These are phyloP conservation scores for Danaus plexippus DNA, from an alignment of 1,140 invertebrate species.

Conservation along the genomic window DNA sequence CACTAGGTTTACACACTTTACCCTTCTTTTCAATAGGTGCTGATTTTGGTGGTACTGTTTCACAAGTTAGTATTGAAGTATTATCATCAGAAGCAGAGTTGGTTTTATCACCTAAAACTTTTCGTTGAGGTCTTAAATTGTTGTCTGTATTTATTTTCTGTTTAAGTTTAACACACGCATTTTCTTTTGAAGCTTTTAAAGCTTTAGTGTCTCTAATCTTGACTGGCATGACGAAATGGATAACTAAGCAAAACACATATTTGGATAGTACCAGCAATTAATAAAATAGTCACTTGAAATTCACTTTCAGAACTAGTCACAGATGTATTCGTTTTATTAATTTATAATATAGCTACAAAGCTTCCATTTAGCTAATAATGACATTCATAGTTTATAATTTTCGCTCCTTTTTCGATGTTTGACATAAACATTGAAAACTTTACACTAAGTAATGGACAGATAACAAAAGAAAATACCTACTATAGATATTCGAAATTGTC, in stretches of 20 bases:
- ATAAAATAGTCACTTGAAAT: too few relatives aligned
- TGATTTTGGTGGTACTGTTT: slow-evolving; percentile 19
- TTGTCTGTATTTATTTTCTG: slow-evolving; percentile 25
- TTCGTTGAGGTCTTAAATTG: slow-evolving; percentile 28
- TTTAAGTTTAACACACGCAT: slow-evolving; percentile 25
- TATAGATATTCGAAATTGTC: too few relatives aligned
- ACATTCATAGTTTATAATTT: slow-evolving; percentile 12
- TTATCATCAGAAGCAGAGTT: slow-evolving; percentile 60
- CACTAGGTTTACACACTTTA: not conserved
- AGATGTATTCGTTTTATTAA: too few relatives aligned
- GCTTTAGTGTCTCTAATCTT: slow-evolving; percentile 39
- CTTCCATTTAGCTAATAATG: not conserved
- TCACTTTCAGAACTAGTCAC: too few relatives aligned
- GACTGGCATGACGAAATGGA: slow-evolving; percentile 44
- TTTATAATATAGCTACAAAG: too few relatives aligned
- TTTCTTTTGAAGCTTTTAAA: slow-evolving; percentile 46
- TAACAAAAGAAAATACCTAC: too few relatives aligned
- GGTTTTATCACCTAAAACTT: slow-evolving; percentile 55
- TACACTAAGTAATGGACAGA: too few relatives aligned
- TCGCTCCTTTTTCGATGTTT: slow-evolving; percentile 14
- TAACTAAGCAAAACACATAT: slow-evolving; percentile 5
- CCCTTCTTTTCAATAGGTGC: slow-evolving; percentile 3
- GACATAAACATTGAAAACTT: not conserved
- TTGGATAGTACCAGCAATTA: too few relatives aligned
- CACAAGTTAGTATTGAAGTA: slow-evolving; percentile 21